phyloP scores from a whole-genome alignment of 2,888 invertebrate species.

The Sinohyriopsis cumingii region DNA sequence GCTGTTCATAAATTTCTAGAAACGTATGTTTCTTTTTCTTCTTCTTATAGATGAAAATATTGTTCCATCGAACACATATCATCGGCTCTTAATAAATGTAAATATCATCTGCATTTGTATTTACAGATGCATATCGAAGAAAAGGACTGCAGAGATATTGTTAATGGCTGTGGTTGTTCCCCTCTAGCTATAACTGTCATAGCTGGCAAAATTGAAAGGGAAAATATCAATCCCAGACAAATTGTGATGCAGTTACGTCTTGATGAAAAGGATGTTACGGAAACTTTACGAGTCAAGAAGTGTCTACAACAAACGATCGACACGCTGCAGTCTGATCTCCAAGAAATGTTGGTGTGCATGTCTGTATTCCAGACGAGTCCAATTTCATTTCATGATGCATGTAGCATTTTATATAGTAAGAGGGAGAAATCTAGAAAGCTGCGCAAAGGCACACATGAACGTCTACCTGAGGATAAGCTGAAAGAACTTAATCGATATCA shows the following conservation, averaged over 20 bases:
- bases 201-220: conserved; percentile 12
- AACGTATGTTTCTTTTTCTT: no score
- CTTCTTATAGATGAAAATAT: no score
- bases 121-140: conserved; percentile 4
- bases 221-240: conserved; percentile 20
- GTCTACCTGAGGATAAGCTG: conserved; percentile 13
- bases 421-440: neutral
- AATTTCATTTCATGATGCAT: conserved; percentile 11
- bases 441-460: conserved; percentile 3
- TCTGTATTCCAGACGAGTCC: conserved; percentile 24
- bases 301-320: conserved; percentile 16
- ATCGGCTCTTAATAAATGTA: no score
- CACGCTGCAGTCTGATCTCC: conserved; percentile 2
- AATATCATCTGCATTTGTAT: no score
- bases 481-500: conserved; percentile 8
- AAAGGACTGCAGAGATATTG: conserved; percentile 15
- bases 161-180: conserved; percentile 24
- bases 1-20: no score
- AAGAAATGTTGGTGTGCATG: conserved; percentile 13
- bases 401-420: conserved; percentile 2
- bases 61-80: no score
- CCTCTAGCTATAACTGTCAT: conserved; percentile 29
- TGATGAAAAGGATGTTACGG: conserved; percentile 29
- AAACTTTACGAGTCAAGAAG: conserved; percentile 14
- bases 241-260: conserved; percentile 26